Base-by-base conservation (phyloP, 2,797 vertebrate species). In the Galagoides demidoff region DNA sequence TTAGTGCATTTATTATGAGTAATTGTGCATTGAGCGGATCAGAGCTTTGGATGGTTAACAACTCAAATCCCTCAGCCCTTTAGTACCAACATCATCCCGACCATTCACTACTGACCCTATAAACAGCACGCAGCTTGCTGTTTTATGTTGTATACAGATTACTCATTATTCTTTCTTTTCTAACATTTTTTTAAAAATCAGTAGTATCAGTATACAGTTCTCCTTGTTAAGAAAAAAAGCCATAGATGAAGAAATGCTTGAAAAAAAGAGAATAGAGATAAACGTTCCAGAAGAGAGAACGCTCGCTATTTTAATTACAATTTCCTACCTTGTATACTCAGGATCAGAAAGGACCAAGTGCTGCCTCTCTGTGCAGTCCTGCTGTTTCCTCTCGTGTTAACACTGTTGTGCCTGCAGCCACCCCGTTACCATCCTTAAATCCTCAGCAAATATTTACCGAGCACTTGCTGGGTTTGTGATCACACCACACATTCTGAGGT, bases 161-260 rank as follows among this genome's bases (percentile, higher is more conserved):
- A 29, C 14, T 29, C 25, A 1, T 86, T 95, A 9, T 57, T 68
- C 7, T 71, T 77, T 39, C 34, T 77, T 90, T 71, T 61, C 10
- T 37, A 45, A 17, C 4, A 76, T 64, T 89, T n/a, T n/a, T 87
- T 23, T 55, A 20, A 25, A 16, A 11, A 55, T 37, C 25, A 55
- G n/a, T 92, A n/a, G 34, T 61, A 12, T 90, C 71, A 52, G 14
- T 31, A 0, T 63, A 70, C 1, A 82, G 13, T 7, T 64, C 2
- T 76, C 10, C 25, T 92, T 87, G 39, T 59, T 71, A 85, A 74
- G 27, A 85, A 96, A 43, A 52, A 78, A 94, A 86, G 5, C 61
- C 82, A 34, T 19, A 29, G 55, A 37, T 52, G 49, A 79, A 68
- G n/a, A 34, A 66, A 68, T 14, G 2, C 39, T 52, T 37, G 43